A percentile compares a stretch with the other conserved stretches of the same genome.
Conservation (phyloP, 1,140 invertebrate genomes). For the Zaprionus kolodkinae region DNA sequence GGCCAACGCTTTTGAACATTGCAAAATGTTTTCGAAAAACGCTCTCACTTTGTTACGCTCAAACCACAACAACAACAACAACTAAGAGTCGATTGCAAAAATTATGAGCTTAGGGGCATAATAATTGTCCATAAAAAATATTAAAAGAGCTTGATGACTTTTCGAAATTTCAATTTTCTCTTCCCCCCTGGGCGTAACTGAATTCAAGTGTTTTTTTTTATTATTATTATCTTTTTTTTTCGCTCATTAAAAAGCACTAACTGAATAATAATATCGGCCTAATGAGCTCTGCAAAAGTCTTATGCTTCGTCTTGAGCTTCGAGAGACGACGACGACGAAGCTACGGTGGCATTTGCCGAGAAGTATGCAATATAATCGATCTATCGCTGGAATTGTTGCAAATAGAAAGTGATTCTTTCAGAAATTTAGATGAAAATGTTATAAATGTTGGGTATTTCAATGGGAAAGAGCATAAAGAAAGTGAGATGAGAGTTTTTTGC, state of each 20-base stretch:
- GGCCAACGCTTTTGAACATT: constrained; percentile 48
- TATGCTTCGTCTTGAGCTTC: neutral
- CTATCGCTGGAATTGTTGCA: neutral
- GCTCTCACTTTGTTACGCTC: constrained; percentile 28
- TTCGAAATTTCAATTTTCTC: constrained; percentile 2
- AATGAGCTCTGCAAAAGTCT: neutral
- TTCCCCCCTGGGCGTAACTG: neutral
- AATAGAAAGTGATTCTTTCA: neutral
- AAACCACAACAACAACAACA: constrained; percentile 19
- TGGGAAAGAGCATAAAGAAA: neutral
- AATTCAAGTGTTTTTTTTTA: neutral
- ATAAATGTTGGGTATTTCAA: neutral
- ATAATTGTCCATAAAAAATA: constrained; percentile 2
- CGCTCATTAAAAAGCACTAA: neutral
- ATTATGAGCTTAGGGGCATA: constrained; percentile 12
- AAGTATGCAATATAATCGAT: neutral
- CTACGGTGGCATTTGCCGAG: neutral
- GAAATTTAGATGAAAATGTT: neutral
- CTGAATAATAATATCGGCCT: neutral
- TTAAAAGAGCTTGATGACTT: neutral
- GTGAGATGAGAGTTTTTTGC: too few species aligned
- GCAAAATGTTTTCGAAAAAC: constrained; percentile 50
- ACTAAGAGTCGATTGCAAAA: constrained; percentile 10
- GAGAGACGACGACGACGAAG: too few species aligned
- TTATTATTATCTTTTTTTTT: constrained; percentile 2